These are phyloP conservation scores for Strigamia crassipes DNA, from an alignment of 2,888 invertebrate species.

Conservation along the genomic window DNA sequence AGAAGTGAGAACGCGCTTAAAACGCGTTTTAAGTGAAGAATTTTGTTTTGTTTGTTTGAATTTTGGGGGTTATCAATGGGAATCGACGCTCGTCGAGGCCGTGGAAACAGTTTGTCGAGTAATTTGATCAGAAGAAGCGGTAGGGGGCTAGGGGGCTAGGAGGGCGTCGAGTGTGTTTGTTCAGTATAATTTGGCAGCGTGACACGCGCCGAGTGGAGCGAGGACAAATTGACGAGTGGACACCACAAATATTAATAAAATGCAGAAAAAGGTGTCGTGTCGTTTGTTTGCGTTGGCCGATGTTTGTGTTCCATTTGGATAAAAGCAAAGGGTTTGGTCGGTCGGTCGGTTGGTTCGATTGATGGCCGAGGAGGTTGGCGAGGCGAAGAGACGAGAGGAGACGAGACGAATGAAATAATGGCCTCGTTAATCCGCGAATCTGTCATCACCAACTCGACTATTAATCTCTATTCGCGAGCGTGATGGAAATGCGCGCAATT, in stretches of 20 bases:
- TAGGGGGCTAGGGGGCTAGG: neutral
- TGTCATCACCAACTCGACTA: conserved; percentile 46
- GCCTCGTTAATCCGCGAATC: conserved; percentile 47
- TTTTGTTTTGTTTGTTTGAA: too few relatives aligned
- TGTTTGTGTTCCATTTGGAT: conserved; percentile 9
- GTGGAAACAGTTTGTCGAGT: conserved; percentile 13
- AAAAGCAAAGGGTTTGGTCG: neutral
- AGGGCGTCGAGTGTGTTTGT: conserved; percentile 7
- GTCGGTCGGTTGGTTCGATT: too few relatives aligned
- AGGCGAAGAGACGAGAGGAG: neutral
- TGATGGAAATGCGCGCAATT: conserved; percentile 45
- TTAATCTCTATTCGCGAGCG: conserved; percentile 45
- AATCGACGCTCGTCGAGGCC: conserved; percentile 1
- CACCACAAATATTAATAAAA: neutral
- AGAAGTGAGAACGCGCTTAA: too few relatives aligned
- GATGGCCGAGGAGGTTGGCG: neutral
- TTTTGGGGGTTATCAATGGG: neutral
- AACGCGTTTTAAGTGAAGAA: too few relatives aligned
- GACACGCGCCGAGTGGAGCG: neutral
- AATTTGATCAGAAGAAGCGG: conserved; percentile 28
- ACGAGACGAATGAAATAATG: conserved; percentile 44
- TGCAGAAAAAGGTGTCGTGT: neutral
- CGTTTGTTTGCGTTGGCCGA: neutral
- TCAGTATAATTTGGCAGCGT: conserved; percentile 36
- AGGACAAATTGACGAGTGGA: conserved; percentile 29